Conservation (phyloP, 2,797 vertebrate genomes). For the Sebastes steindachneri region DNA sequence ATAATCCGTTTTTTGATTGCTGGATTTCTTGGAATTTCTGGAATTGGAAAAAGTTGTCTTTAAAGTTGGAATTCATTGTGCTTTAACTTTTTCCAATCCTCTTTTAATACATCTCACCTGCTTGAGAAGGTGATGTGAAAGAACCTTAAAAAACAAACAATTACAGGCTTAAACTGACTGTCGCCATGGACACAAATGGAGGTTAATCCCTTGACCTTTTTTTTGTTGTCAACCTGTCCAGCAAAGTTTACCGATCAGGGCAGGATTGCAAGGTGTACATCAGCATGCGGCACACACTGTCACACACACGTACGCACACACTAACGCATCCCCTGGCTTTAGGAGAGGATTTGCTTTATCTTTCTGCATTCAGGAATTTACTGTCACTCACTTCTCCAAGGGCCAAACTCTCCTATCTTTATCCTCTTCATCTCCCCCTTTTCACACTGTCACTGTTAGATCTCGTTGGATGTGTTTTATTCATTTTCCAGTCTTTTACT, state of each 20-base stretch:
- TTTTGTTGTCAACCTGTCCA: conserved; percentile 25
- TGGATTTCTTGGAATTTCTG: background rate
- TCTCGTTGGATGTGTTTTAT: conserved; percentile 44
- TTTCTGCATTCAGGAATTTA: conserved; percentile 61
- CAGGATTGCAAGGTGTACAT: conserved; percentile 18
- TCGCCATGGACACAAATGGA: conserved; percentile 22
- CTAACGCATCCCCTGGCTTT: conserved; percentile 36
- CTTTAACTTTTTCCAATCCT: background rate
- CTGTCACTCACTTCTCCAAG: conserved; percentile 57
- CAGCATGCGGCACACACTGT: conserved; percentile 16
- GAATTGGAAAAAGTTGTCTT: background rate
- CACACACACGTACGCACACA: background rate
- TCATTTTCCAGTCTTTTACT: conserved; percentile 34
- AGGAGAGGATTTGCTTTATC: conserved; percentile 55
- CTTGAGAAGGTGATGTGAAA: background rate
- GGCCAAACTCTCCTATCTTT: conserved; percentile 40
- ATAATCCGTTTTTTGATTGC: background rate
- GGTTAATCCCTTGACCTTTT: conserved; percentile 45
- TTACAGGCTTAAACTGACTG: conserved; percentile 8
- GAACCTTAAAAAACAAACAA: conserved; percentile 5
- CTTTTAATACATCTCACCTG: background rate
- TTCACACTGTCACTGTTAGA: conserved; percentile 51
- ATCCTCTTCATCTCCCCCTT: conserved; percentile 49
- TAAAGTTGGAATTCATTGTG: background rate
- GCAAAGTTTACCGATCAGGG: conserved; percentile 22